A percentile compares a stretch with the other conserved stretches of the same genome.
These are phyloP conservation scores for Sebastiscus tertius DNA, from an alignment of 2,797 vertebrate species.

Conservation along the genomic window DNA sequence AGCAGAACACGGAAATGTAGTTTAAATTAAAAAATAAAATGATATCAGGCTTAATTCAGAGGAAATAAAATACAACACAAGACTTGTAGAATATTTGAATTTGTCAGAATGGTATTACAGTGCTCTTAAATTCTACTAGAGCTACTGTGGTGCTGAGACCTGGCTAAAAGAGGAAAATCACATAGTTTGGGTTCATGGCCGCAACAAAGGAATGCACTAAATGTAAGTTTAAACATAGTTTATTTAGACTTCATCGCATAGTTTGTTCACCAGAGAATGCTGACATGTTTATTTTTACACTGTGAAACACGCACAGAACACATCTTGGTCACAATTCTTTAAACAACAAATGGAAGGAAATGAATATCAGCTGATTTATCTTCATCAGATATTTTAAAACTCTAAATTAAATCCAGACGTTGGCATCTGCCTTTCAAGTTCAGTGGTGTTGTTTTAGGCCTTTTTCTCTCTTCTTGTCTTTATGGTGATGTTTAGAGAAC, in stretches of 20 bases:
- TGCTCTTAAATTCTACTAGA: background rate
- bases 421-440: background rate
- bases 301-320: too few species aligned
- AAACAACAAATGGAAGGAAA: too few species aligned
- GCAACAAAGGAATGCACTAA: background rate
- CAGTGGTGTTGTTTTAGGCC: background rate
- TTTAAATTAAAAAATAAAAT: background rate
- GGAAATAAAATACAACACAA: background rate
- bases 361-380: too few species aligned
- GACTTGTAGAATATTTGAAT: too few species aligned
- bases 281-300: too few species aligned
- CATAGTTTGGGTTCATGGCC: too few species aligned
- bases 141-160: too few species aligned
- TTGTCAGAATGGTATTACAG: background rate
- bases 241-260: background rate
- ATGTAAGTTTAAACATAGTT: background rate
- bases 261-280: too few species aligned
- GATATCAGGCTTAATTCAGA: background rate
- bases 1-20: background rate
- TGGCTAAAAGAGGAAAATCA: too few species aligned
- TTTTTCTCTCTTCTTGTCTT: background rate
- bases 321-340: too few species aligned
- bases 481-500: constrained; percentile 85
- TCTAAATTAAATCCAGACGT: background rate
- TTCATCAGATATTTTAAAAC: background rate